Evolutionary conservation across 2,797 vertebrate genomes (phyloP).

Genomic region (Octomys mimax): DNA sequence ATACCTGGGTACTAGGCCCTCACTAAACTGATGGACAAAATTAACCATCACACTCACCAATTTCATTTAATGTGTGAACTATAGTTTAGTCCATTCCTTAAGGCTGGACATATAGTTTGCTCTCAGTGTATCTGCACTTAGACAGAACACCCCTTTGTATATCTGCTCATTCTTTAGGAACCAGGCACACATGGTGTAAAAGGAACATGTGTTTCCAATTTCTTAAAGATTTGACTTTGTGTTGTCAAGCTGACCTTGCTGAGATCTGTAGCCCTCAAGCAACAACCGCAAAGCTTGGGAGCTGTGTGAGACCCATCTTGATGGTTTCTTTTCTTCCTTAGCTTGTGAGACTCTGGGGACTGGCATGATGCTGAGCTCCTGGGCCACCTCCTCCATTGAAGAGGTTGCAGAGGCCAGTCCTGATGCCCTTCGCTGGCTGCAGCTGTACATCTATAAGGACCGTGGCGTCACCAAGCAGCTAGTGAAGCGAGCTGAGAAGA

Average conservation of each 20-base stretch:
- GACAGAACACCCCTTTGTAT: not conserved
- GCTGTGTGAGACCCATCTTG: not conserved
- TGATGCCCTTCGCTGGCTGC: constrained; percentile 91
- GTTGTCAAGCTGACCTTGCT: not conserved
- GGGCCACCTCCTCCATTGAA: constrained; percentile 97
- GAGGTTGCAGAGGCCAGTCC: constrained; percentile 93
- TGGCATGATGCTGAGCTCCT: constrained; percentile 98
- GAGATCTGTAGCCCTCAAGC: not conserved
- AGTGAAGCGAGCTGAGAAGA: constrained; percentile 93
- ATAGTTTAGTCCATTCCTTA: not conserved
- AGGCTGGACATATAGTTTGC: not conserved
- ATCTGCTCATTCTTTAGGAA: constrained; percentile 23
- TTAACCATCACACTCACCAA: not conserved
- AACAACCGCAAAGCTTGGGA: not conserved
- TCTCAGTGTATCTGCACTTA: not conserved
- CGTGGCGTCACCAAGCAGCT: constrained; percentile 92
- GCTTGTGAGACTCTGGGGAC: constrained; percentile 93
- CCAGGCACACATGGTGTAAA: not conserved
- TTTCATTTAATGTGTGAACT: constrained; percentile 44
- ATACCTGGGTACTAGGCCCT: not conserved
- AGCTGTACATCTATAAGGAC: constrained; percentile 98
- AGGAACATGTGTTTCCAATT: not conserved
- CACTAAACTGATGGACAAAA: constrained; percentile 34
- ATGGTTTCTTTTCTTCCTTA: constrained; percentile 79
- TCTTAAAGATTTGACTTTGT: not conserved